Evolutionary conservation across 2,113 vertebrate genomes (phyloP).

Genomic region (Piprites chloris): DNA sequence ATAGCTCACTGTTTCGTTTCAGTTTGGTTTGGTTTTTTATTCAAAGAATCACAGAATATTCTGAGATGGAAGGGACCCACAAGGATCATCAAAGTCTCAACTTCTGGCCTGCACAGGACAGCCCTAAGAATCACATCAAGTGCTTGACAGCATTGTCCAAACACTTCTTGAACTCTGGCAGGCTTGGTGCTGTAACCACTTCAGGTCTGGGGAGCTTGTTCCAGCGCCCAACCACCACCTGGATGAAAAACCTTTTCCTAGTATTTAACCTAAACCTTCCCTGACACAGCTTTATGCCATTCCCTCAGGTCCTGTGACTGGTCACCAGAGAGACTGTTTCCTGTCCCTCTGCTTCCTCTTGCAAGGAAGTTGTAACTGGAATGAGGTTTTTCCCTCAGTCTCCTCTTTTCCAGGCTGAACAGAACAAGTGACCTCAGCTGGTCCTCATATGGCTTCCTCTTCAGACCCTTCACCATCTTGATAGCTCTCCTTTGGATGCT

Average conservation of each 20-base stretch:
- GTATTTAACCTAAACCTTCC: background rate
- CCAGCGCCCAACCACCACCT: fast-evolving
- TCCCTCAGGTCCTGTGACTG: background rate
- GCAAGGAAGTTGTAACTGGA: background rate
- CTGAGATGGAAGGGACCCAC: background rate
- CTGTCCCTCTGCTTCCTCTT: background rate
- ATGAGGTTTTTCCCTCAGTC: background rate
- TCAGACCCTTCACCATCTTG: background rate
- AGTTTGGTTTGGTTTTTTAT: background rate
- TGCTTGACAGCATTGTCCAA: background rate
- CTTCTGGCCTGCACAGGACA: background rate
- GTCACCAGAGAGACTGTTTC: background rate
- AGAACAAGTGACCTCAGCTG: background rate
- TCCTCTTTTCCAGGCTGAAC: background rate
- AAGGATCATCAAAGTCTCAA: background rate
- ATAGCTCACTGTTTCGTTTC: background rate
- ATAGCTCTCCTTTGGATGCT: background rate
- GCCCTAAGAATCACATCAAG: background rate
- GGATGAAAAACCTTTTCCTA: background rate
- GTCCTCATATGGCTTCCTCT: background rate
- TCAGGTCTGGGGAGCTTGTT: background rate
- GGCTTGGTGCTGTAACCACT: background rate
- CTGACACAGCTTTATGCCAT: background rate
- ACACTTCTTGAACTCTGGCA: background rate
- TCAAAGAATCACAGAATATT: background rate